Evolutionary conservation across 2,797 vertebrate species (phyloP).

Genomic region (Melanotaenia trifasciata): DNA sequence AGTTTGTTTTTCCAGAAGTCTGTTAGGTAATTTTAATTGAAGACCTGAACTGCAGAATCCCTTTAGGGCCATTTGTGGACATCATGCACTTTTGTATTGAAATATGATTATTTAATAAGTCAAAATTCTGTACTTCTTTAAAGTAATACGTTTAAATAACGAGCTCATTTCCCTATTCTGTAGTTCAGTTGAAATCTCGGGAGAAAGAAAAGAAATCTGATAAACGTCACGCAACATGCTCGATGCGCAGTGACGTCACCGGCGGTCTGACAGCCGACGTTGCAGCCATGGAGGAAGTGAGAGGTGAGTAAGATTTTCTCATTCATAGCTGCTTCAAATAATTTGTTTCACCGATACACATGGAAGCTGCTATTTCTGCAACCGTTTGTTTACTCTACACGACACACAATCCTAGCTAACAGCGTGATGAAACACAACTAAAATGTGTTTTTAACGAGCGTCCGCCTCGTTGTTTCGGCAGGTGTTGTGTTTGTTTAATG

Average conservation of each 20-base stretch:
- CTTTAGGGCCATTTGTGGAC: too few species aligned
- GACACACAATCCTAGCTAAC: fast-evolving
- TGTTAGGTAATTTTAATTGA: too few species aligned
- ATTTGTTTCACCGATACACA: fast-evolving
- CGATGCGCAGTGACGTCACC: slow-evolving; percentile 66
- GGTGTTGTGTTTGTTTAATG: slow-evolving; percentile 29
- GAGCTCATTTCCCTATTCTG: too few species aligned
- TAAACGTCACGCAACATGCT: too few species aligned
- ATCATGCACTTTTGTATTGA: too few species aligned
- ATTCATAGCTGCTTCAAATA: neutral
- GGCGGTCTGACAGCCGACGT: slow-evolving; percentile 41
- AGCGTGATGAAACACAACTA: fast-evolving
- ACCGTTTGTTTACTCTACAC: fast-evolving
- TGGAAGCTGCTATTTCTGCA: fast-evolving
- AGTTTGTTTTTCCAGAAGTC: too few species aligned
- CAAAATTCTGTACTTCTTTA: too few species aligned
- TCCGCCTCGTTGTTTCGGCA: slow-evolving; percentile 9
- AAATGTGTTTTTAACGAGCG: neutral
- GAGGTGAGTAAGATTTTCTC: slow-evolving; percentile 76
- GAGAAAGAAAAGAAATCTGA: neutral
- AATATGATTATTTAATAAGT: too few species aligned
- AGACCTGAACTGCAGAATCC: too few species aligned
- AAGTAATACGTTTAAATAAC: too few species aligned
- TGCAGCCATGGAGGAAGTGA: slow-evolving; percentile 85
- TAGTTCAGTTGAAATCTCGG: too few species aligned